Conservation (phyloP, 1,140 invertebrate genomes). For the Drosophila truncata region DNA sequence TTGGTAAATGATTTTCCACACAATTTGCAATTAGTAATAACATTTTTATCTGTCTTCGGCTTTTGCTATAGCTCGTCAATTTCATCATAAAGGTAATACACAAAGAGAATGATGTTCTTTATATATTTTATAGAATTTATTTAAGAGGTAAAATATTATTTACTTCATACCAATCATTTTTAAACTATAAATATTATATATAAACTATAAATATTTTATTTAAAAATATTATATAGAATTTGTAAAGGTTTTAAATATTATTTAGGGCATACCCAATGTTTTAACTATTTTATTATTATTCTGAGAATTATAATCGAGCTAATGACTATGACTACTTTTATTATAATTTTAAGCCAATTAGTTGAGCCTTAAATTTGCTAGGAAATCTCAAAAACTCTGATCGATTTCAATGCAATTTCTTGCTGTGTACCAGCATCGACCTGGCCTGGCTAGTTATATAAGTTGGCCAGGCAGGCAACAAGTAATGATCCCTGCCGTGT, state of each 20-base stretch:
- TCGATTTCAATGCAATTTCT: background rate
- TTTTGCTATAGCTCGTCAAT: constrained; percentile 1
- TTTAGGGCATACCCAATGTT: too few species aligned
- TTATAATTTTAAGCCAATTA: background rate
- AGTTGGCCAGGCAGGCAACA: constrained; percentile 61
- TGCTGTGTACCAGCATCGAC: constrained; percentile 16
- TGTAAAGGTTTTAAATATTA: too few species aligned
- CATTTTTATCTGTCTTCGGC: constrained; percentile 51
- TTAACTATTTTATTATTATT: background rate
- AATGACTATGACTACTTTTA: too few species aligned
- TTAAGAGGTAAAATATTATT: background rate
- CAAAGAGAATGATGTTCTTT: background rate
- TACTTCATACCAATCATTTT: too few species aligned
- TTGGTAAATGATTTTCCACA: constrained; percentile 78
- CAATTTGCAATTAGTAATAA: constrained; percentile 79
- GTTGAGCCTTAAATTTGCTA: too few species aligned
- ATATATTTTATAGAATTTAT: background rate
- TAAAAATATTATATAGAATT: too few species aligned
- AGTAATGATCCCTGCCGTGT: constrained; percentile 71
- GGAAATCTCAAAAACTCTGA: too few species aligned
- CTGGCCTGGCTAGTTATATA: constrained; percentile 67
- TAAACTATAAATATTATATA: too few species aligned
- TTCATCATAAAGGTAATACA: constrained; percentile 1
- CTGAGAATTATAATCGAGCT: too few species aligned
- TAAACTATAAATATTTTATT: too few species aligned